These are phyloP conservation scores for Pangasius djambal DNA, from an alignment of 2,797 vertebrate species.

Conservation along the genomic window DNA sequence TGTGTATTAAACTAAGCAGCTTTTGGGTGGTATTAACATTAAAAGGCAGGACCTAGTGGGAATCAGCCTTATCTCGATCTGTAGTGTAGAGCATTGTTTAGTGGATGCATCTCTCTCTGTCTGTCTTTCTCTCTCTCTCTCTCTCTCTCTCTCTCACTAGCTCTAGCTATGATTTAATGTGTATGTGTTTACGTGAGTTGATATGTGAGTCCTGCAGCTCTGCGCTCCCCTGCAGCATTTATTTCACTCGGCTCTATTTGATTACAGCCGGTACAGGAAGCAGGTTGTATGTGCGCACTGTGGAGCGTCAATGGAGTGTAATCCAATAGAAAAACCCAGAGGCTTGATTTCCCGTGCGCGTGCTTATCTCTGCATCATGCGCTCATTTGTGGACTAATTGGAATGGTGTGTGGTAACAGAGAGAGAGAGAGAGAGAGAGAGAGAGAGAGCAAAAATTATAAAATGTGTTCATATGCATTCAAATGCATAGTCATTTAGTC, in stretches of 20 bases:
- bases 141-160: constrained; percentile 13
- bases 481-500: background rate
- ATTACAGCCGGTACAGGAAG: constrained; percentile 34
- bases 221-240: constrained; percentile 38
- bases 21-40: constrained; percentile 52
- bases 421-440: background rate
- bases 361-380: constrained; percentile 10
- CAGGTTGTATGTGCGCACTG: constrained; percentile 30
- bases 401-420: constrained; percentile 8
- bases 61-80: constrained; percentile 45
- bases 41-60: constrained; percentile 48
- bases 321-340: constrained; percentile 38
- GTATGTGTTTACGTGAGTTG: constrained; percentile 36
- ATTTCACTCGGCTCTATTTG: constrained; percentile 28
- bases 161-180: constrained; percentile 12
- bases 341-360: constrained; percentile 15
- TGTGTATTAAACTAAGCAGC: constrained; percentile 52
- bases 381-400: constrained; percentile 10
- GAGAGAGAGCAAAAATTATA: background rate
- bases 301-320: constrained; percentile 19
- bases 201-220: constrained; percentile 41
- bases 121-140: constrained; percentile 26
- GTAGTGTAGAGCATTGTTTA: constrained; percentile 9
- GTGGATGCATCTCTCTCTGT: constrained; percentile 31
- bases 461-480: background rate